Base-by-base conservation (phyloP, 2,113 vertebrate genomes). In the Grallaria varia region DNA sequence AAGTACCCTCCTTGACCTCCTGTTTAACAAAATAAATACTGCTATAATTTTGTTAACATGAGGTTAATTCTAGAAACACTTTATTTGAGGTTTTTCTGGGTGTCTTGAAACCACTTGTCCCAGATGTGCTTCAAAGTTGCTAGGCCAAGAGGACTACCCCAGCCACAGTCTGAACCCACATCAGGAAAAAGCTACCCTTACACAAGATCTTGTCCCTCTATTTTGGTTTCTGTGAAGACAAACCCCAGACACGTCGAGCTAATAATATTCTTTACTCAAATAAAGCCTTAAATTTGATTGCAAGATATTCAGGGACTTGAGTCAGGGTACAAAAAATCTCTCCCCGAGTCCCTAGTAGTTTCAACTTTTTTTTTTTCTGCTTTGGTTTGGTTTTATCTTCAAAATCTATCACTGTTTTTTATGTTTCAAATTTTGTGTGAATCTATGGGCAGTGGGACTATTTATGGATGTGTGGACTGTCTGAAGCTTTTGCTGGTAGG, bases 291-390 rank as follows among this genome's bases (percentile, higher is more conserved):
- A 28, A 56, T 62, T 72, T 45, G 1, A 40, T 72, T 56, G 23
- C 7, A 35, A 30, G 8, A 2, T 77, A 52, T 62, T 28, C 31
- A 76, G 40, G 21, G 45, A 21, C 10, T 25, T 60, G 23, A 59
- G 10, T n/a, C 24, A 35, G 27, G 1, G 4, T 55, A 69, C 3
- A 52, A 31, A 55, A 50, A 44, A 11, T 9, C 22, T 28, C 8
- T 47, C 9, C n/a, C 19, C 45, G 15, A 71, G 8, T 6, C 2
- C 2, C 5, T 25, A 23, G 21, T 33, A 62, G 3, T 33, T 89
- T 77, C 18, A 50, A 77, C 12, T 2, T 1, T 6, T 6, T 0
- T 6, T 0, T 24, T 56, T 56, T 23, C 3, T 23, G 12, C 7
- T 25, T 25, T 35, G 3, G 9, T 56, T 35, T 53, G 2, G 3